Conservation (phyloP, 2,888 invertebrate genomes). For the Ochropacha duplaris region DNA sequence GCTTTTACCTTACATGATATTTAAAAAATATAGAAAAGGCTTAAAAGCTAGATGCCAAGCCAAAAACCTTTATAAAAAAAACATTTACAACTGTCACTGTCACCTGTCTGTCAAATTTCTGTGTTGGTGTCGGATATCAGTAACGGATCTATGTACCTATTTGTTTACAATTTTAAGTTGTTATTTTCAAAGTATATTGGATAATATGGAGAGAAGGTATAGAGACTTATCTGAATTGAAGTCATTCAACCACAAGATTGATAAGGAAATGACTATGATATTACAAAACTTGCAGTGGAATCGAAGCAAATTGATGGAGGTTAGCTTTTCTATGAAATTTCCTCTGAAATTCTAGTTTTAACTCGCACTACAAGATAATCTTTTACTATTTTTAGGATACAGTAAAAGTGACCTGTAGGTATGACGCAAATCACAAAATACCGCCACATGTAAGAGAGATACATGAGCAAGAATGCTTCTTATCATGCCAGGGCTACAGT, state of each 20-base stretch:
- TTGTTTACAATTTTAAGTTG: not conserved
- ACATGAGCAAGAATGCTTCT: constrained; percentile 56
- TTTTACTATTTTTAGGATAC: constrained; percentile 51
- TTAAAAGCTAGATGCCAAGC: too few relatives aligned
- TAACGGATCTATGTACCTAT: too few relatives aligned
- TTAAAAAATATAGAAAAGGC: too few relatives aligned
- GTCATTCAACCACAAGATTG: constrained; percentile 45
- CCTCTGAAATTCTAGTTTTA: too few relatives aligned
- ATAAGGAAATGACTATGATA: constrained; percentile 63
- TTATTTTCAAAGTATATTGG: constrained; percentile 2
- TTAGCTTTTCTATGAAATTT: constrained; percentile 19
- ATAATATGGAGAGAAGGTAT: constrained; percentile 47
- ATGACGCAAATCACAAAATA: constrained; percentile 52
- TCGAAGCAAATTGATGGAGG: constrained; percentile 53
- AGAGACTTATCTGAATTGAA: constrained; percentile 49
- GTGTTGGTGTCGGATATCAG: too few relatives aligned
- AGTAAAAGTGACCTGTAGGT: constrained; percentile 44
- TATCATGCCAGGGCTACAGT: constrained; percentile 50
- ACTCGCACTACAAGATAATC: too few relatives aligned
- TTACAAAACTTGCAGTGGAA: constrained; percentile 73
- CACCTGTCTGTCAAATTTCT: too few relatives aligned
- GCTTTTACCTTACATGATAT: too few relatives aligned
- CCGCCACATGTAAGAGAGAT: constrained; percentile 33
- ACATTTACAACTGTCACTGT: too few relatives aligned
- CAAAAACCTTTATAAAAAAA: too few relatives aligned